Evolutionary conservation across 1,140 invertebrate genomes (phyloP).

Genomic region (Ridgeia piscesae): DNA sequence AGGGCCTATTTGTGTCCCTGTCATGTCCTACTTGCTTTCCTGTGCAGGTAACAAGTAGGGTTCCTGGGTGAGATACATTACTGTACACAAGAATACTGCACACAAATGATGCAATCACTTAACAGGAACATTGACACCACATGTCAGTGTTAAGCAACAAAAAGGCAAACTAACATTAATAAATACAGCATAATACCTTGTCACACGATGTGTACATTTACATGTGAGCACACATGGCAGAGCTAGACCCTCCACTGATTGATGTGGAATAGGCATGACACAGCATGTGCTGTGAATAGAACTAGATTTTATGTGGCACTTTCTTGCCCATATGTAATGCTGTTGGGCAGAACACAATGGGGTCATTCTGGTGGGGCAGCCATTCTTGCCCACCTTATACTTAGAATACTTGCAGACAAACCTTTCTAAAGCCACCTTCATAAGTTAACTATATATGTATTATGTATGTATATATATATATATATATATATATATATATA

Average conservation of each 20-base stretch:
- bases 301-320: not conserved
- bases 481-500: no score
- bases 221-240: not conserved
- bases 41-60: no score
- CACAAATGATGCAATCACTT: not conserved
- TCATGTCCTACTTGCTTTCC: not conserved
- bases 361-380: not conserved
- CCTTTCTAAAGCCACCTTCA: no score
- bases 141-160: not conserved
- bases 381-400: no score
- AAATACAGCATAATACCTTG: no score
- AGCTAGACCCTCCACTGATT: not conserved
- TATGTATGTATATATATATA: no score
- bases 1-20: not conserved
- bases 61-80: not conserved
- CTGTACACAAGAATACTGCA: not conserved
- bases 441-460: no score
- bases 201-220: no score
- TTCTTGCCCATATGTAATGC: not conserved
- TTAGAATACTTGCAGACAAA: not conserved
- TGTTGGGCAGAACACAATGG: not conserved
- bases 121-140: not conserved
- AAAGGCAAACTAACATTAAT: no score
- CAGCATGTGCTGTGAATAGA: not conserved
- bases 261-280: not conserved